Percentiles rank a stretch among this genome's conserved stretches.
Conservation (phyloP, 2,888 invertebrate species). For the Eupeodes latifasciatus region DNA sequence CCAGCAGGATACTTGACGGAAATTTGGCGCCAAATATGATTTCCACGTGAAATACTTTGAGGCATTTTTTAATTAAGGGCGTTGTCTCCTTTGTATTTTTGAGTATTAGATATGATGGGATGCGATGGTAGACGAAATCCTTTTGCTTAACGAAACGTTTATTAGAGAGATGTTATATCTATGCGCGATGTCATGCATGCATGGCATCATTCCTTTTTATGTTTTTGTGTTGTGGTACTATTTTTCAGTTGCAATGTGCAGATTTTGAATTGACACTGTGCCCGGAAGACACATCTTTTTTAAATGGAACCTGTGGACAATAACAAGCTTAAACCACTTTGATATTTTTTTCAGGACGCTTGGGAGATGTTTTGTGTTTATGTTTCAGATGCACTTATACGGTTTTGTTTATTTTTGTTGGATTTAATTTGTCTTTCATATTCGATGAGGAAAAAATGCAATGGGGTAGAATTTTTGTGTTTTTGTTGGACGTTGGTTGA, state of each 20-base stretch:
- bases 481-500: neutral
- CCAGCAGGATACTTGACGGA: conserved; percentile 52
- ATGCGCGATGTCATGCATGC: conserved; percentile 59
- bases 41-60: conserved; percentile 75
- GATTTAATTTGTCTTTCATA: neutral
- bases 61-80: conserved; percentile 75
- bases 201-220: conserved; percentile 59
- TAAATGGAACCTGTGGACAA: conserved; percentile 43
- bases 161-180: conserved; percentile 31
- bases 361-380: neutral
- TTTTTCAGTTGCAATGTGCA: conserved; percentile 16
- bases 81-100: conserved; percentile 48
- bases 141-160: conserved; percentile 23
- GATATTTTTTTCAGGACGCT: conserved; percentile 38
- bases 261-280: conserved; percentile 33
- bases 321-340: conserved; percentile 70
- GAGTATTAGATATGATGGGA: too few relatives aligned
- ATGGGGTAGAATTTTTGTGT: neutral
- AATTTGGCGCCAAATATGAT: conserved; percentile 76
- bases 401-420: conserved; percentile 26
- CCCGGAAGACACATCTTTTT: conserved; percentile 58
- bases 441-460: neutral
- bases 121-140: neutral
- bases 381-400: conserved; percentile 13
- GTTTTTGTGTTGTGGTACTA: neutral